phyloP scores from a whole-genome alignment of 2,113 vertebrate genomes.

The Gavialis gangeticus region DNA sequence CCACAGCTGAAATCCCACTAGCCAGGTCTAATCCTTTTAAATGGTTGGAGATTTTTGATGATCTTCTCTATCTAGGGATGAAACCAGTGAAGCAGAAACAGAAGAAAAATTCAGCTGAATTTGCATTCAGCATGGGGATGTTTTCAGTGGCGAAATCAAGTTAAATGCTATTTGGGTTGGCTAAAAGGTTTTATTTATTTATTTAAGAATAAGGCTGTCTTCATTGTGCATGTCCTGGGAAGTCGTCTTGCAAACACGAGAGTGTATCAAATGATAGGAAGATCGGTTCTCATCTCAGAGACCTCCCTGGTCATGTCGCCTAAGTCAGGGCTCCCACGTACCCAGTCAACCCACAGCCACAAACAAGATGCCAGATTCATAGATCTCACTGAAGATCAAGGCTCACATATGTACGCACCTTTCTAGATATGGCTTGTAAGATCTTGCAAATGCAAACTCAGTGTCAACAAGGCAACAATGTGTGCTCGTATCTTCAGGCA shows the following conservation, averaged over 20 bases:
- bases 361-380: background rate
- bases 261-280: background rate
- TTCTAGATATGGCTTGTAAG: background rate
- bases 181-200: background rate
- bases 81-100: conserved; percentile 33
- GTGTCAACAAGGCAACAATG: rapidly evolving
- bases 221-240: background rate
- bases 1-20: conserved; percentile 27
- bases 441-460: background rate
- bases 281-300: background rate
- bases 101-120: background rate
- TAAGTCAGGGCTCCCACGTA: rapidly evolving
- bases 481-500: background rate
- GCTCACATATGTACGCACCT: background rate
- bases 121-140: conserved; percentile 9
- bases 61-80: conserved; percentile 43
- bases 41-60: conserved; percentile 61
- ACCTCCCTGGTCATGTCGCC: background rate
- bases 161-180: conserved; percentile 4
- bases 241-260: background rate
- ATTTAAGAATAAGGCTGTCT: background rate
- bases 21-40: conserved; percentile 59
- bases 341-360: conserved; percentile 1
- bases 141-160: background rate
- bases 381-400: background rate